Evolutionary conservation across 2,113 vertebrate genomes (phyloP).

Genomic region (Toxotes jaculatrix): DNA sequence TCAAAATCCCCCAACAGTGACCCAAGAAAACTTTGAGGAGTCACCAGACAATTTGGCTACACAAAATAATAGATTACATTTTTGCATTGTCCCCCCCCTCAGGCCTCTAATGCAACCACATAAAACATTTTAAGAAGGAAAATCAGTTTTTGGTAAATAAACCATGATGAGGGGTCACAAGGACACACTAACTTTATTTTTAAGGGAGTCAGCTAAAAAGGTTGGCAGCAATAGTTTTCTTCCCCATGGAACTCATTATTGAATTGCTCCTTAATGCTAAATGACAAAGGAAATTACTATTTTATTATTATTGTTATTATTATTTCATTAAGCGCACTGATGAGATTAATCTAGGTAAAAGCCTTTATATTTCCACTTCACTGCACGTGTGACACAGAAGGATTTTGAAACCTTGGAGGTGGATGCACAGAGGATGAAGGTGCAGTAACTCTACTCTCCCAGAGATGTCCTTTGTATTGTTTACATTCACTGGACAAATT

Average conservation of each 20-base stretch:
- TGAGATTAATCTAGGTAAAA: neutral
- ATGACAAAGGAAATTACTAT: neutral
- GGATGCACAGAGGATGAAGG: slow-evolving; percentile 2
- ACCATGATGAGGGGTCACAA: too few relatives aligned
- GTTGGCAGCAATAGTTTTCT: neutral
- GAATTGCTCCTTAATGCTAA: neutral
- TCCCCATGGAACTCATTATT: neutral
- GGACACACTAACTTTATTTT: too few relatives aligned
- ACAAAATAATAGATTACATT: too few relatives aligned
- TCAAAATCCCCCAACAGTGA: too few relatives aligned
- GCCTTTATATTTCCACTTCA: neutral
- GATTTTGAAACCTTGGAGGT: neutral
- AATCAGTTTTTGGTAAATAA: neutral
- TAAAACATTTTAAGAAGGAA: neutral
- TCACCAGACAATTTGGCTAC: too few relatives aligned
- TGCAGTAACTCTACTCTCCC: neutral
- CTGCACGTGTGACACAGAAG: neutral
- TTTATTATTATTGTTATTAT: neutral
- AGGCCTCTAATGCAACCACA: too few relatives aligned
- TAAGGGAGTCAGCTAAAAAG: too few relatives aligned
- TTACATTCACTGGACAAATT: slow-evolving; percentile 6
- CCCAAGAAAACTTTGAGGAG: too few relatives aligned
- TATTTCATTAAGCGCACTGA: neutral
- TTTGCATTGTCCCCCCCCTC: too few relatives aligned
- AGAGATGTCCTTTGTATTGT: slow-evolving; percentile 4